Percentiles rank a stretch among this genome's conserved stretches.
Conservation (phyloP, 2,113 vertebrate species). For the Prionailurus bengalensis region DNA sequence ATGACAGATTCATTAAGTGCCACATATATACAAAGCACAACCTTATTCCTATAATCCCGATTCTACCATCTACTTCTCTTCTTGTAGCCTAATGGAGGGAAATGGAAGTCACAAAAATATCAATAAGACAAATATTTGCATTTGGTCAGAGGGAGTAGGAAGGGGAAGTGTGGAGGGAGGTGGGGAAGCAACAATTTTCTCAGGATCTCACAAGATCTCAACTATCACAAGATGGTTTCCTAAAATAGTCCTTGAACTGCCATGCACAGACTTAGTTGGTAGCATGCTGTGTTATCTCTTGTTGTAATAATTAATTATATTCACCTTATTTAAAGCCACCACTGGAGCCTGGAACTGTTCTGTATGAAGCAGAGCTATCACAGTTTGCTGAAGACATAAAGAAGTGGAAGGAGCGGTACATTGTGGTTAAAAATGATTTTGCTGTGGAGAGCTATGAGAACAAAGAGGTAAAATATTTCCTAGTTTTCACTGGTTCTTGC, state of each 20-base stretch:
- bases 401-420: constrained; percentile 94
- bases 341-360: constrained; percentile 79
- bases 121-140: not conserved
- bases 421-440: constrained; percentile 93
- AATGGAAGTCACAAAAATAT: constrained; percentile 13
- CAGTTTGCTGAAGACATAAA: constrained; percentile 91
- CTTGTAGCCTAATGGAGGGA: not conserved
- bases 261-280: not conserved
- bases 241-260: not conserved
- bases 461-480: constrained; percentile 89
- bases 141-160: not conserved
- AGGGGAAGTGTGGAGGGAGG: not conserved
- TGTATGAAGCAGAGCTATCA: constrained; percentile 91
- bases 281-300: not conserved
- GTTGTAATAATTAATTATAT: not conserved
- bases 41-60: not conserved
- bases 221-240: not conserved
- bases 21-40: not conserved
- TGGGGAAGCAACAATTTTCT: not conserved
- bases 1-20: constrained; percentile 8
- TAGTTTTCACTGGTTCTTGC: not conserved
- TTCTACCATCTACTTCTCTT: not conserved
- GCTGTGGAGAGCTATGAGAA: constrained; percentile 93
- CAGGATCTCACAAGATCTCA: not conserved
- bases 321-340: constrained; percentile 85